Conservation (phyloP, 2,797 vertebrate genomes). For the Tamandua tetradactyla region DNA sequence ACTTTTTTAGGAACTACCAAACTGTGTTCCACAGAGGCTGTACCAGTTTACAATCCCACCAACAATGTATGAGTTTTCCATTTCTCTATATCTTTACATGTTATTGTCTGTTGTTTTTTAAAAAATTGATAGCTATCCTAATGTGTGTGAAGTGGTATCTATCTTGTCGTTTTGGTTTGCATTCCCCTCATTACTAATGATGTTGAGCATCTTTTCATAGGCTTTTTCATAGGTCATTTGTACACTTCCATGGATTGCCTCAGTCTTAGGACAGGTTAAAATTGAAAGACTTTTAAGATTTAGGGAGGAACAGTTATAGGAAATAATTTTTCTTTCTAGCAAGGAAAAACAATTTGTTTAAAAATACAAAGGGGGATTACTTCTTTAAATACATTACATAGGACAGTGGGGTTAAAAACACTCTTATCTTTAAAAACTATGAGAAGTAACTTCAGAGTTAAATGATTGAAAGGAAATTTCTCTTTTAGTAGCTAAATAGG, state of each 20-base stretch:
- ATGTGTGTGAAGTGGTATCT: not conserved
- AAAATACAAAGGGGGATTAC: not conserved
- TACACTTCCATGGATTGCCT: not conserved
- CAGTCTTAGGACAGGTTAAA: conserved; percentile 1
- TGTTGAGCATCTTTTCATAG: not conserved
- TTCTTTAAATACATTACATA: not conserved
- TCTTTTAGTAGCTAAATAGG: conserved; percentile 26
- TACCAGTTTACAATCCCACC: not conserved
- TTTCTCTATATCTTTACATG: not conserved
- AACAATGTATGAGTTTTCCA: not conserved
- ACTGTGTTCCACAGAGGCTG: not conserved
- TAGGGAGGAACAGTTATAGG: not conserved
- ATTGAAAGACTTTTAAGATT: not conserved
- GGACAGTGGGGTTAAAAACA: not conserved
- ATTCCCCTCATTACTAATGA: not conserved
- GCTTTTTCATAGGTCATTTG: not conserved
- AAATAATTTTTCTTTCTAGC: not conserved
- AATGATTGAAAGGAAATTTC: conserved; percentile 3
- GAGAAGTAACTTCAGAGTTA: not conserved
- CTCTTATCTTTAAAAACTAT: not conserved
- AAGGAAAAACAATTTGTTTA: conserved; percentile 25
- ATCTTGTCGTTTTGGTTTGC: not conserved
- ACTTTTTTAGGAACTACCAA: not conserved
- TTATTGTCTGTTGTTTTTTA: not conserved
- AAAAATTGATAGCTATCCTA: not conserved